These are phyloP conservation scores for Cepphus grylle DNA, from an alignment of 2,113 vertebrate genomes.

Conservation along the genomic window DNA sequence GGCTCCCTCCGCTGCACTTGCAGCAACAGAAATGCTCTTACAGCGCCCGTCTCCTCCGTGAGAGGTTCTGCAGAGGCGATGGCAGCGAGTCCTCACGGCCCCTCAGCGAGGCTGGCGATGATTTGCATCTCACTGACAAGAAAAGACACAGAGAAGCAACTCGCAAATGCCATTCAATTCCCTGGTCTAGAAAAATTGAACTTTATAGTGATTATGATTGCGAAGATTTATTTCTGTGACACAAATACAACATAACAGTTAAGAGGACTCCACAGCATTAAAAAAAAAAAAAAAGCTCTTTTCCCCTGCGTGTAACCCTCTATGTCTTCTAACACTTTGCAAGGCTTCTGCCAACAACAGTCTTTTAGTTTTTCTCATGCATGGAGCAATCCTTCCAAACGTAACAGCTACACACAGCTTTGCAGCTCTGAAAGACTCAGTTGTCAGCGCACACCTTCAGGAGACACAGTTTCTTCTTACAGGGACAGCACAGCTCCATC, in stretches of 20 bases:
- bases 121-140: background rate
- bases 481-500: background rate
- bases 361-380: background rate
- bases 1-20: background rate
- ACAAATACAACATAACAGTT: background rate
- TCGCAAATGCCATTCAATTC: background rate
- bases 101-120: rapidly evolving
- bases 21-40: background rate
- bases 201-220: background rate
- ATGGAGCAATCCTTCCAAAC: background rate
- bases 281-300: background rate
- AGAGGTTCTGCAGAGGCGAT: background rate
- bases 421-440: background rate
- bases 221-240: background rate
- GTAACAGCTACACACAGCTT: background rate
- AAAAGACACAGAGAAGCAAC: background rate
- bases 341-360: background rate
- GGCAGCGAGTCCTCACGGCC: rapidly evolving
- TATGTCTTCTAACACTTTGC: background rate
- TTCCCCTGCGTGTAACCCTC: rapidly evolving
- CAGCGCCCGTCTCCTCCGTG: rapidly evolving
- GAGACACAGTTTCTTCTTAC: background rate
- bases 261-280: background rate
- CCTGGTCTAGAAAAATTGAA: background rate
- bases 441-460: background rate